Evolutionary conservation across 2,888 invertebrate species (phyloP), one percentile per base, ranked within the genome.

Genomic region (Parelbella ahira): DNA sequence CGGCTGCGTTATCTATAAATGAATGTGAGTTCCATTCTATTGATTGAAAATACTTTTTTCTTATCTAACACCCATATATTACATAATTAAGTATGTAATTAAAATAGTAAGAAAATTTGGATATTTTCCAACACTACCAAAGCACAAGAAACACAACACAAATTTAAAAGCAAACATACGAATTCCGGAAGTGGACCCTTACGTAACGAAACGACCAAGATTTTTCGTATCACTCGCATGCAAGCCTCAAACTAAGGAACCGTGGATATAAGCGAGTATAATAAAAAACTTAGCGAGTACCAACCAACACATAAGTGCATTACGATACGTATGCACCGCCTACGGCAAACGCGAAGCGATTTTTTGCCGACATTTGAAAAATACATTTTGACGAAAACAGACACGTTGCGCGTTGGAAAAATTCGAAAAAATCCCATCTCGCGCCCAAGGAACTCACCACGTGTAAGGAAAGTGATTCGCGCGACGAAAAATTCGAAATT

Each of bases 301-400:
- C 64, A 66, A 81, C 84, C 63, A 66, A 81, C 84, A 83, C 84
- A 84, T 82, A 86, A 86, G 84, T 83, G 81, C 83, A 84, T 79
- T 82, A 79, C 83, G 79, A 75, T 69, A 63, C 67, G 67, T 75
- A 77, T 71, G 76, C 61, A 66, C 72, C 84, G 82, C 83, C 83
- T 82, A 79, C 83, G 69, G 72, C 51, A 54, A 51, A 72, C 64
- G 78, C 82, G 63, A 74, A 64, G 69, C 76, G 64, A 82, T 86
- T 87, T 88, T 87, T 86, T 86, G 56, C 62, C 59, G 64, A 75
- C 81, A 86, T 86, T 87, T 87, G 86, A 86, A 87, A 87, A 87
- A 84, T 80, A 76, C 82, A 82, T 81, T 83, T 81, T 83, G 83
- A 75, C 72, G 79, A 78, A 83, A 82, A 79, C 84, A 74, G 74